Base-by-base conservation (phyloP, 2,113 vertebrate genomes). In the Genyomyrus donnyi region DNA sequence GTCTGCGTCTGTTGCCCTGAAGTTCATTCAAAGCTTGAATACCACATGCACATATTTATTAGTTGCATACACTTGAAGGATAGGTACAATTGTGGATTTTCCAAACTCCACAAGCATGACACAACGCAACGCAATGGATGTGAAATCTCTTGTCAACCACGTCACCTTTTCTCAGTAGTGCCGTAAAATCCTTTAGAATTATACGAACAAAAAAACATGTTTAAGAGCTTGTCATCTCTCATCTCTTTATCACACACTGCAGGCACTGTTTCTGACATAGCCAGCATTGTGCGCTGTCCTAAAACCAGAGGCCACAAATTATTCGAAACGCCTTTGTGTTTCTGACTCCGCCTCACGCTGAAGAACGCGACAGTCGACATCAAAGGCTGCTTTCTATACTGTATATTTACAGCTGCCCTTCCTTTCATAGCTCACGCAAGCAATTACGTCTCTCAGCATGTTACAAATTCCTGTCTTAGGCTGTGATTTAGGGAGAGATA, bases 131-230 rank as follows among this genome's bases (percentile, higher is more conserved):
- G 48, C 17, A 83, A 87, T 46, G 58, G 89, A 50, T 52, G 39
- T 70, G 27, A 56, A 90, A 70, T 90, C 84, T 58, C 89, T 31
- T 70, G 83, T 86, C 84, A 85, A 19, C 77, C 50, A 45, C 27
- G 21, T 90, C 45, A 87, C 85, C 42, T 87, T 52, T n/a, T 87
- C 48, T 90, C 84, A 87, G 35, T 8, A 6, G 24, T 13, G 84
- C 56, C 85, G 24, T 35, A 24, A 80, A 90, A 86, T 86, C 53
- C 83, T 87, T 89, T 74, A 90, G 84, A 90, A 87, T 90, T 49
- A 70, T 50, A 70, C 2, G 15, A 87, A 90, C 13, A 90, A 87
- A 19, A 87, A 88, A 90, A 49, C 35, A 58, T 84, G 42, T 35
- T 90, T 70, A 50, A 58, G 58, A 87, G 53, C 85, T 66, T 87